Base-by-base conservation (phyloP, 2,113 vertebrate species). In the Asarcornis scutulata region DNA sequence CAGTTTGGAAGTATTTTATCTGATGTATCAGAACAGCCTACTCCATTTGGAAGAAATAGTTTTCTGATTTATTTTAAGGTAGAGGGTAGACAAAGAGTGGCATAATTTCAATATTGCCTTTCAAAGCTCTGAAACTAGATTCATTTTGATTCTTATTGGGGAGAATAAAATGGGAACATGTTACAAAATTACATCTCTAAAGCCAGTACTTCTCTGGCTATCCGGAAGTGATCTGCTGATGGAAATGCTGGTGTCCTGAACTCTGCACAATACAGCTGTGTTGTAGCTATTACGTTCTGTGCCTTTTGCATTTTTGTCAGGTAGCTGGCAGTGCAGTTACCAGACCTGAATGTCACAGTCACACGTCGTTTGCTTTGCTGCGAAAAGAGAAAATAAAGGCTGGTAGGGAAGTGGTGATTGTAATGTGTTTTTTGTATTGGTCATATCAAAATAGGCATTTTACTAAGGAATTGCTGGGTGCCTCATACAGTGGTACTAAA, bases 211-310 rank as follows among this genome's bases (percentile, higher is more conserved):
- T 77, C 23, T 75, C 26, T 67, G 42, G 36, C 13, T 81, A 8
- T 60, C 31, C 42, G 50, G 9, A 60, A 68, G 11, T 26, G 48
- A 74, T 36, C 22, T 62, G 14, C 34, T 83, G 27, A 52, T 60
- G 38, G 32, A 20, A 0, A 0, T 23, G 21, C 13, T 85, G 18
- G 6, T 59, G 8, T 64, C 7, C 2, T 83, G 29, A n/a, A 16
- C 10, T 32, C 50, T 29, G 7, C 56, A 23, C 31, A 31, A 12
- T 66, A 2, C 7, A 63, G 63, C 27, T 84, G 48, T 46, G 25
- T 32, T 86, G 21, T 60, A 53, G 38, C 50, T 52, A 4, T 60
- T 86, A 14, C 0, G 3, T 56, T 91, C 53, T 74, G 8, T 77
- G 21, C 6, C 80, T 82, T 78, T 2, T 36, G 16, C 44, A 9